These are phyloP conservation scores for Abscondita cerata DNA, from an alignment of 2,888 invertebrate species.

Conservation along the genomic window DNA sequence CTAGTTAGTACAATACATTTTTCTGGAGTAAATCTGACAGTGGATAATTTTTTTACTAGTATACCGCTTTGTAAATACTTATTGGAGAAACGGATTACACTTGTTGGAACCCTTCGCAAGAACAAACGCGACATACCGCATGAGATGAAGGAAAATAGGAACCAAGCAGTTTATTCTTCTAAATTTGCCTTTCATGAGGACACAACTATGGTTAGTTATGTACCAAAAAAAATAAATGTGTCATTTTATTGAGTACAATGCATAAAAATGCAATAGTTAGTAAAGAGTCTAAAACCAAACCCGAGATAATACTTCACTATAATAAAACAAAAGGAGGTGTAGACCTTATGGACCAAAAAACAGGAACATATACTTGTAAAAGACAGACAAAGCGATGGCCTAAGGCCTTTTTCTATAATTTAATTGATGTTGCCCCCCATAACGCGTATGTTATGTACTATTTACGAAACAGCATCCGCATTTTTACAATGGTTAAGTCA, in stretches of 20 bases:
- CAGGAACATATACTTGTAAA: constrained; percentile 29
- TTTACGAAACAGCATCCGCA: background rate
- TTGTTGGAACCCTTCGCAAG: no score
- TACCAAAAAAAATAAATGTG: no score
- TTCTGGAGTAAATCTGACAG: background rate
- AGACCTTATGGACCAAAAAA: constrained; percentile 37
- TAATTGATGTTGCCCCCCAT: constrained; percentile 15
- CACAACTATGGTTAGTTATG: no score
- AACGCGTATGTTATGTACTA: background rate
- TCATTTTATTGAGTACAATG: no score
- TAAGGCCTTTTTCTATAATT: constrained; percentile 37
- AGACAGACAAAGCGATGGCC: constrained; percentile 39
- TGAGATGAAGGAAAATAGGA: no score
- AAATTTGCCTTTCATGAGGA: no score
- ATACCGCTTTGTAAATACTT: background rate
- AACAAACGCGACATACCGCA: no score
- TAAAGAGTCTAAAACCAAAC: constrained; percentile 19
- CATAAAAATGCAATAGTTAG: no score
- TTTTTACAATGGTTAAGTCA: no score
- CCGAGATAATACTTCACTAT: constrained; percentile 36
- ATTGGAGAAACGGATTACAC: no score
- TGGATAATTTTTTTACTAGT: background rate
- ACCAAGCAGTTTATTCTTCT: no score
- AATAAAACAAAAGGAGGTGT: constrained; percentile 39
- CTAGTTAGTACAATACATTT: no score